These are phyloP conservation scores for Diorhabda elongata DNA, from an alignment of 1,140 invertebrate species.

Conservation along the genomic window DNA sequence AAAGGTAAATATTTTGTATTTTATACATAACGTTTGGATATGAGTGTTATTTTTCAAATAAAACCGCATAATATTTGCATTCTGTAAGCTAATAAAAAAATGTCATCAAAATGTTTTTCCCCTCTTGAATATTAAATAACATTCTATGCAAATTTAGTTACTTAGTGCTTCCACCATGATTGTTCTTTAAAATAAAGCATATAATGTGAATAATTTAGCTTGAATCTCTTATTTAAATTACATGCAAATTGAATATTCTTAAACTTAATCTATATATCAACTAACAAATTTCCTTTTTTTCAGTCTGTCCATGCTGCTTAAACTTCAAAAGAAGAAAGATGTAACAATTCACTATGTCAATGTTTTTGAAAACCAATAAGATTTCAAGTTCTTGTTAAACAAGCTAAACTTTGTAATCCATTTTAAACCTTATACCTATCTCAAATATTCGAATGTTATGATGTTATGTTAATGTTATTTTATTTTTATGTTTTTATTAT, in stretches of 20 bases:
- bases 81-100: too few relatives aligned
- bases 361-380: not conserved
- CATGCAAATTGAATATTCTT: not conserved
- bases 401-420: not conserved
- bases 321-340: slow-evolving; percentile 1
- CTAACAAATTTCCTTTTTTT: slow-evolving; percentile 13
- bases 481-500: not conserved
- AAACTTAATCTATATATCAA: not conserved
- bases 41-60: too few relatives aligned
- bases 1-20: slow-evolving; percentile 59
- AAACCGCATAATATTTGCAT: too few relatives aligned
- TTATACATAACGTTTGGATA: not conserved
- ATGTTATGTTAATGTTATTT: not conserved
- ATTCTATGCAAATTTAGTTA: too few relatives aligned
- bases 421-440: not conserved
- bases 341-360: not conserved
- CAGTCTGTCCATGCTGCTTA: slow-evolving; percentile 34
- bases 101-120: too few relatives aligned
- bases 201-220: too few relatives aligned
- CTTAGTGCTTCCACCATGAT: too few relatives aligned
- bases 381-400: not conserved
- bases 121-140: too few relatives aligned
- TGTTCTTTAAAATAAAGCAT: too few relatives aligned
- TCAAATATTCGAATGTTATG: not conserved
- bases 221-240: too few relatives aligned